Conservation (phyloP, 2,113 vertebrate species). For the Turnix velox region DNA sequence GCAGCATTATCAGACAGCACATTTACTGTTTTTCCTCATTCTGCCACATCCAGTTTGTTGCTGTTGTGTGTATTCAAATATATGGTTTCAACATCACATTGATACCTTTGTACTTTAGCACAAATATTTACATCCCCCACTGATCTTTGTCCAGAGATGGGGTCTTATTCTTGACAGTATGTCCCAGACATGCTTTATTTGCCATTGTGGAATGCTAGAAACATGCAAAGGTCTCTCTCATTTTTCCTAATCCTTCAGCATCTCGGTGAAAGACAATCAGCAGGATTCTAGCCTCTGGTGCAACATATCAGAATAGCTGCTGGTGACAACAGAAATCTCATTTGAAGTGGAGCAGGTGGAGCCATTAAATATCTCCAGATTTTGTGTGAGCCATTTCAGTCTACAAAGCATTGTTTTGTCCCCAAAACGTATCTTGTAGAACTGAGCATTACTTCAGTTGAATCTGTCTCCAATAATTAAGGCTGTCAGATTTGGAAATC, state of each 20-base stretch:
- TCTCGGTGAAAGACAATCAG: background rate
- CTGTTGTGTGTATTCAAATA: background rate
- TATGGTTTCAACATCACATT: background rate
- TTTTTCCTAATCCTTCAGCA: background rate
- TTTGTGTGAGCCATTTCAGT: background rate
- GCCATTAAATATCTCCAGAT: background rate
- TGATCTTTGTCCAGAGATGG: conserved; percentile 10
- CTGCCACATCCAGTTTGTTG: background rate
- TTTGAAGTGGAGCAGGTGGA: background rate
- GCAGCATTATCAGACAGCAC: background rate
- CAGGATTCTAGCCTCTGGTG: background rate
- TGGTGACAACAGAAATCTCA: background rate
- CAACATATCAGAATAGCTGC: background rate
- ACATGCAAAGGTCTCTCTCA: background rate
- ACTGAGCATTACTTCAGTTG: background rate
- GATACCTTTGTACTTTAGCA: conserved; percentile 31
- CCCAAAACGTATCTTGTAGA: background rate
- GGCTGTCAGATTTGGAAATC: background rate
- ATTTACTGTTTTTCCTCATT: background rate
- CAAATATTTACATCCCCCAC: background rate
- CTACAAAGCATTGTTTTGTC: background rate
- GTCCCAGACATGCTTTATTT: conserved; percentile 38
- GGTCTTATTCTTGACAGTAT: conserved; percentile 17
- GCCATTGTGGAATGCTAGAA: background rate
- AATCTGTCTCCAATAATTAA: background rate